Conservation (phyloP, 2,797 vertebrate species). For the Cuculus canorus region DNA sequence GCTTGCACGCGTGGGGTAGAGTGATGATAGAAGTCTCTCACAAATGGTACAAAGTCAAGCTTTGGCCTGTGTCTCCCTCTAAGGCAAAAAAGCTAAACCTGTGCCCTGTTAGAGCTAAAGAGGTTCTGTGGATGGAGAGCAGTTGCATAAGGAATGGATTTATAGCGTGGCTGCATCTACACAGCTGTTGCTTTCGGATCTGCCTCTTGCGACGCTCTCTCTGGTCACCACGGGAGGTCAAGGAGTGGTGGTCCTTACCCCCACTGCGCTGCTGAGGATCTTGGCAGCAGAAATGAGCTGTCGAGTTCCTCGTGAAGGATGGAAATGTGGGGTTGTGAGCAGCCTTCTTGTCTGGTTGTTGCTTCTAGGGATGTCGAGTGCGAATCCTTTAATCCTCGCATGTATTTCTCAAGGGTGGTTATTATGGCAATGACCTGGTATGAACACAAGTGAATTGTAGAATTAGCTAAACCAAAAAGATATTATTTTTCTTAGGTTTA, state of each 20-base stretch:
- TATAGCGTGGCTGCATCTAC: neutral
- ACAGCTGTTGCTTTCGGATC: neutral
- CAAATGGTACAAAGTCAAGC: neutral
- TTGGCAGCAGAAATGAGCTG: neutral
- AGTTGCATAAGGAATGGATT: fast-evolving
- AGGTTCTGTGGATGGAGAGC: neutral
- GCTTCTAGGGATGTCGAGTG: neutral
- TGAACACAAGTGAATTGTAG: neutral
- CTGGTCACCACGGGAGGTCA: neutral
- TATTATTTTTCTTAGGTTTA: neutral
- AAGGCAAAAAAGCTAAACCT: neutral
- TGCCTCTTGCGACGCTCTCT: neutral
- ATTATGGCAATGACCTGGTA: neutral
- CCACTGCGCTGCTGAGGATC: fast-evolving
- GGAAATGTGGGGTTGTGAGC: neutral
- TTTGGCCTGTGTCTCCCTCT: neutral
- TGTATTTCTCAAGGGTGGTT: neutral
- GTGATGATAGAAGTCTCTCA: neutral
- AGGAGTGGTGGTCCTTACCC: neutral
- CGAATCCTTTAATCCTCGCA: fast-evolving
- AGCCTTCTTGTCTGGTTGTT: neutral
- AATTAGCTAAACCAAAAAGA: neutral
- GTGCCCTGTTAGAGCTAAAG: fast-evolving
- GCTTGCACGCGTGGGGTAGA: fast-evolving
- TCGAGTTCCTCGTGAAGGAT: fast-evolving